Evolutionary conservation across 2,888 invertebrate genomes (phyloP), one percentile per base, ranked within the genome.

Genomic region (Trachelus stipa): DNA sequence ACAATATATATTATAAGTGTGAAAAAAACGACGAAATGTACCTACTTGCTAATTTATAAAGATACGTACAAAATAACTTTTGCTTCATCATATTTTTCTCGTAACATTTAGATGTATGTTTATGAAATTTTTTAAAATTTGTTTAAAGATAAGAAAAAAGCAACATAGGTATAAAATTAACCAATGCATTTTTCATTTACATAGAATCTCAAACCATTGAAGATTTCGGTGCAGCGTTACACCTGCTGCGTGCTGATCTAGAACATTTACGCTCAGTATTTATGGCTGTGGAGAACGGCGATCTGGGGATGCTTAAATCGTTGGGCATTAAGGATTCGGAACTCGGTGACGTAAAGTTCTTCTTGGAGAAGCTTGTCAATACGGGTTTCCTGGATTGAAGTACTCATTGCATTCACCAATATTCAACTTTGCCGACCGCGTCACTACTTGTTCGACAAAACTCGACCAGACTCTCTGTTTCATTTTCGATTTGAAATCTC

Each of bases 311-410:
- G 96, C 93, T 98, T 80, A 98, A 98, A 90, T 97, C 97, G 15
- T 94, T 98, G 82, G 98, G 98, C 84, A 98, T 98, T 92, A 98
- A 98, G 92, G 98, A 98, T 92, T 98, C 97, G 0, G 98, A 98
- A 91, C 93, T 98, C 83, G 98, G 98, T 31, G 98, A 98, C 90
- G 98, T 98, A 78, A 98, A 98, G 91, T 98, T 98, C 93, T 98
- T 98, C 94, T 94, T 98, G 88, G 98, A 98, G 93, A 98, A 98
- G 92, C 94, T 98, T 88, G 97, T 98, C 80, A 97, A 97, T 92
- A 98, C 98, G 85, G 98, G 98, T 86, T 98, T 98, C 93, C 95
- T 98, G 92, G 98, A 98, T 94, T 98, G 96, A 96, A 94, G 35
- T 34, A 35, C 15, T 15, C 23, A 23, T 56, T 56, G 56, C 23